Percentiles rank a stretch among this genome's conserved stretches.
These are phyloP conservation scores for Coelopa pilipes DNA, from an alignment of 2,888 invertebrate species.

Conservation along the genomic window DNA sequence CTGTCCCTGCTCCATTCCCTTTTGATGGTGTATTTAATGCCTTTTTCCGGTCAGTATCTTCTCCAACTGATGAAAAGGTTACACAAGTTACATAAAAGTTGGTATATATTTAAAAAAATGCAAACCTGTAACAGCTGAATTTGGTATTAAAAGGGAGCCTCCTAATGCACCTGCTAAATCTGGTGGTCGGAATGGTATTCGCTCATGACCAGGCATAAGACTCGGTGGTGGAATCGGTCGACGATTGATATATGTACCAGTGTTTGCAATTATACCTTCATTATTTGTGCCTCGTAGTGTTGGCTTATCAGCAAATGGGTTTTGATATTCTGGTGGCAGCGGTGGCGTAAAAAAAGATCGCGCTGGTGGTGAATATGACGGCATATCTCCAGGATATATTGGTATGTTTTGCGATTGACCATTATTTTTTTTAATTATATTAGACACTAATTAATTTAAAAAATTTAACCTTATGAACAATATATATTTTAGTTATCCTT, in stretches of 20 bases:
- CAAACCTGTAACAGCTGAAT: too few species aligned
- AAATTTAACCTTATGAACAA: constrained; percentile 35
- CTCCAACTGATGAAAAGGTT: constrained; percentile 21
- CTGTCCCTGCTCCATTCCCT: constrained; percentile 25
- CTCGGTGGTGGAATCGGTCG: constrained; percentile 87
- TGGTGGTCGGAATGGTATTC: constrained; percentile 82
- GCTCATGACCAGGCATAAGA: constrained; percentile 81
- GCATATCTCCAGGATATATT: constrained; percentile 76
- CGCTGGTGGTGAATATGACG: constrained; percentile 85
- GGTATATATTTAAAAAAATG: too few species aligned
- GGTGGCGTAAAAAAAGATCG: constrained; percentile 85
- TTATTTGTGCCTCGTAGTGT: constrained; percentile 80
- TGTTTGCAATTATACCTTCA: constrained; percentile 62
- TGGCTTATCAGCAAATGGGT: constrained; percentile 90
- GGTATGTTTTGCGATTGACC: constrained; percentile 72
- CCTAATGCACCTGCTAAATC: constrained; percentile 53
- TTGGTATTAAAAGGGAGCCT: constrained; percentile 29
- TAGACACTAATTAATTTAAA: constrained; percentile 68
- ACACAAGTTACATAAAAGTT: too few species aligned
- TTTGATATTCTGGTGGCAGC: constrained; percentile 83
- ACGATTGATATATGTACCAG: constrained; percentile 72
- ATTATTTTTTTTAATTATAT: constrained; percentile 69
- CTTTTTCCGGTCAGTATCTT: constrained; percentile 69
- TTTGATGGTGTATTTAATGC: constrained; percentile 80
- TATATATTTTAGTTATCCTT: constrained; percentile 9